Conservation (phyloP, 2,888 invertebrate species). For the Podotricha telesiphe region DNA sequence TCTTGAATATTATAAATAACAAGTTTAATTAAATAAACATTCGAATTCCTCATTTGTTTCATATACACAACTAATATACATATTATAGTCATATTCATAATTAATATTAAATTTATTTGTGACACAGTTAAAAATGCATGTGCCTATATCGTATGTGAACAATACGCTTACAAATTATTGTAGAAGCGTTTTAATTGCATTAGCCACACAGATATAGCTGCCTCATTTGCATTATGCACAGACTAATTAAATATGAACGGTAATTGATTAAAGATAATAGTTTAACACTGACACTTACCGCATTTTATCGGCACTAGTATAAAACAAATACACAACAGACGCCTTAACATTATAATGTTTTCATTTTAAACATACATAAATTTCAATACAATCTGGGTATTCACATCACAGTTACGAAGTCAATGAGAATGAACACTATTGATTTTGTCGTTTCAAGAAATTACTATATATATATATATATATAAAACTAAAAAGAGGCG, state of each 20-base stretch:
- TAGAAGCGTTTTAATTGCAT: conserved; percentile 16
- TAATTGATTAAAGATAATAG: conserved; percentile 2
- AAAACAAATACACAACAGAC: conserved; percentile 44
- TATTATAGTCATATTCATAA: no score
- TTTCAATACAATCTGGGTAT: conserved; percentile 9
- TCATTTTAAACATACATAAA: conserved; percentile 43
- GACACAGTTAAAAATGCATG: not conserved
- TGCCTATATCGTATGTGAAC: conserved; percentile 9
- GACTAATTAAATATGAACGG: conserved; percentile 21
- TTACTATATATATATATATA: not conserved
- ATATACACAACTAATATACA: not conserved
- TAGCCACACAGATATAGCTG: conserved; percentile 22
- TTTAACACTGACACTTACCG: conserved; percentile 27
- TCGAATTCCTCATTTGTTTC: no score
- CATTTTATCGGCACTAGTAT: conserved; percentile 45
- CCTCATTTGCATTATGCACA: conserved; percentile 15
- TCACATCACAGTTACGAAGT: not conserved
- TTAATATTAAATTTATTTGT: not conserved
- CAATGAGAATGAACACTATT: not conserved
- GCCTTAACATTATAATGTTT: conserved; percentile 46
- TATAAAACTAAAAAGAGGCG: conserved; percentile 24
- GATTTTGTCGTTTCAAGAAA: not conserved
- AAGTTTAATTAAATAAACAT: no score
- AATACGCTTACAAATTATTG: conserved; percentile 26
- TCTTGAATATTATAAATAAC: no score